These are phyloP conservation scores for Trachymyrmex septentrionalis DNA, from an alignment of 1,140 invertebrate species.

Conservation along the genomic window DNA sequence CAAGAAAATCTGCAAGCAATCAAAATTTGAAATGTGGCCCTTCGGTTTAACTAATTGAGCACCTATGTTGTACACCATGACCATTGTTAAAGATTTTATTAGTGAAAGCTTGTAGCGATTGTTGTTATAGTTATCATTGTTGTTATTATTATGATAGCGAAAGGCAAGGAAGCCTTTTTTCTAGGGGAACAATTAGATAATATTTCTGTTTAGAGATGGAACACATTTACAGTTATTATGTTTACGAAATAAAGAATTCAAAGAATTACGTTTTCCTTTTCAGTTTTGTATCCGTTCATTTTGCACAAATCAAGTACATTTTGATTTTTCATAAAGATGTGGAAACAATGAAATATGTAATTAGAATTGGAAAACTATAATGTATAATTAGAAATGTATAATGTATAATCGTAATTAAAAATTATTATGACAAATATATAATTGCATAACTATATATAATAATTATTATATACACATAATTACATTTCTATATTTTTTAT, in stretches of 20 bases:
- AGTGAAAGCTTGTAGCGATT: slow-evolving; percentile 6
- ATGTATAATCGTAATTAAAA: slow-evolving; percentile 7
- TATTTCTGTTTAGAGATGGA: slow-evolving; percentile 25
- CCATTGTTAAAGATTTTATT: slow-evolving; percentile 61
- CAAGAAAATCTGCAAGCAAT: too few species aligned
- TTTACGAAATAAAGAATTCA: slow-evolving; percentile 57
- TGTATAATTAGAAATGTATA: not conserved
- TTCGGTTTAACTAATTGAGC: too few species aligned
- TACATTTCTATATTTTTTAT: not conserved
- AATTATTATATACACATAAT: slow-evolving; percentile 10
- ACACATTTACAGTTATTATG: slow-evolving; percentile 49
- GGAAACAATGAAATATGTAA: not conserved
- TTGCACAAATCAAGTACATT: not conserved
- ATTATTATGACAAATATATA: not conserved
- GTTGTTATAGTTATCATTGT: slow-evolving; percentile 39
- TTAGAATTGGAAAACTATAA: too few species aligned
- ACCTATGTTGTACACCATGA: slow-evolving; percentile 34
- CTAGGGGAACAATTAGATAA: slow-evolving; percentile 5
- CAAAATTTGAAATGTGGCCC: too few species aligned
- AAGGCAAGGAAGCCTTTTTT: slow-evolving; percentile 13
- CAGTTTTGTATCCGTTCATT: not conserved
- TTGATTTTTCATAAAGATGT: not conserved
- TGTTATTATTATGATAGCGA: slow-evolving; percentile 48
- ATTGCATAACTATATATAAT: too few species aligned
- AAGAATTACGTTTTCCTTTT: slow-evolving; percentile 7